phyloP scores from a whole-genome alignment of 2,888 invertebrate genomes.

The Acanthococcus lagerstroemiae region DNA sequence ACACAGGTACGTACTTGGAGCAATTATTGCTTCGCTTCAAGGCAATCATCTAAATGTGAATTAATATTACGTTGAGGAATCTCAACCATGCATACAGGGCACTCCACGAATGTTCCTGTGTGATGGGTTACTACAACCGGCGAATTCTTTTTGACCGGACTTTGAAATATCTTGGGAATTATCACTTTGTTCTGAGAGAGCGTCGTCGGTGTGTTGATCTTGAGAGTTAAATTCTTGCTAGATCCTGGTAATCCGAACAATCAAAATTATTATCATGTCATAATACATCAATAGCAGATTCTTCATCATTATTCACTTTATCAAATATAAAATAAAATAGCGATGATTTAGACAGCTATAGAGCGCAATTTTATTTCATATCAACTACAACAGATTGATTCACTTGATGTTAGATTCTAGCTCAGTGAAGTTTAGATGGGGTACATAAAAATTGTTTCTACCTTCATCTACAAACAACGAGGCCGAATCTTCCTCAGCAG shows the following conservation, averaged over 20 bases:
- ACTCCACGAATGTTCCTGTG: slow-evolving; percentile 35
- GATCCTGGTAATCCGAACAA: neutral
- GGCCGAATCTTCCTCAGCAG: neutral
- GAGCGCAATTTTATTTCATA: no score
- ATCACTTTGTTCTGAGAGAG: slow-evolving; percentile 5
- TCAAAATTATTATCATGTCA: no score
- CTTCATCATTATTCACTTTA: no score
- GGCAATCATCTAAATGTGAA: slow-evolving; percentile 46
- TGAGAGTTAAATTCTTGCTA: neutral
- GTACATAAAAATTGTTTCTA: no score
- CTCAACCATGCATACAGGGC: slow-evolving; percentile 45
- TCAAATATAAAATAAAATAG: no score
- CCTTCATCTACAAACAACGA: neutral
- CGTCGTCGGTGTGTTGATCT: neutral
- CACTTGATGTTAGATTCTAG: no score
- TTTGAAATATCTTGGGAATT: slow-evolving; percentile 10
- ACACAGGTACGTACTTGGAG: neutral
- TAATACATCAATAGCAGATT: no score
- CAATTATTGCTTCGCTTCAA: slow-evolving; percentile 39
- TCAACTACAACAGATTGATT: no score
- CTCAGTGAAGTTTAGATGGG: no score
- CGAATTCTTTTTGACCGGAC: slow-evolving; percentile 14
- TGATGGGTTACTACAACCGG: neutral
- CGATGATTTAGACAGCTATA: no score
- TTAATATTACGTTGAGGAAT: slow-evolving; percentile 44